Conservation (phyloP, 2,888 invertebrate genomes). For the Himalopsyche anomala region DNA sequence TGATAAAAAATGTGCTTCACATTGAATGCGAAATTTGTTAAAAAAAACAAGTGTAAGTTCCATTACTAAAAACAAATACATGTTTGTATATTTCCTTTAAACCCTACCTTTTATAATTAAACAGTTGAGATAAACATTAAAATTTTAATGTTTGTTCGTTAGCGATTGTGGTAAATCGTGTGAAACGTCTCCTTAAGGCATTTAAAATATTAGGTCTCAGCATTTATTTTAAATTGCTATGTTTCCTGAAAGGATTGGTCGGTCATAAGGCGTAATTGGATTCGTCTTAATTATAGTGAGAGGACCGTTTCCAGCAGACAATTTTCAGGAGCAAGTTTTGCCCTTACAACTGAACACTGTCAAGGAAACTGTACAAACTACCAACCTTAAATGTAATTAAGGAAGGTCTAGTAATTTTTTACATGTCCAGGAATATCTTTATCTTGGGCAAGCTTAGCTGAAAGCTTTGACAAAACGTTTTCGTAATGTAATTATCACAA, state of each 20-base stretch:
- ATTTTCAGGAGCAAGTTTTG: slow-evolving; percentile 49
- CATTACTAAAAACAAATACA: too few species aligned
- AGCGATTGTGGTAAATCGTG: slow-evolving; percentile 44
- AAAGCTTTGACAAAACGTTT: slow-evolving; percentile 25
- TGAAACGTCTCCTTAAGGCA: slow-evolving; percentile 28
- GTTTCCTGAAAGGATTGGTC: slow-evolving; percentile 51
- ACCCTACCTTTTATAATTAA: slow-evolving; percentile 13
- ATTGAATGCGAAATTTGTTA: too few species aligned
- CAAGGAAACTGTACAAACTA: slow-evolving; percentile 41
- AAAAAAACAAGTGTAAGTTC: too few species aligned
- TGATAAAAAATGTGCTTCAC: too few species aligned
- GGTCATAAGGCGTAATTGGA: slow-evolving; percentile 60
- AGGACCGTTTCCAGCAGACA: slow-evolving; percentile 46
- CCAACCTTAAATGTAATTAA: slow-evolving; percentile 42
- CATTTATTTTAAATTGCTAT: slow-evolving; percentile 43
- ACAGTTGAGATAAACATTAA: background rate
- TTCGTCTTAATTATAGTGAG: slow-evolving; percentile 62
- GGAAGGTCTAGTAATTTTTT: slow-evolving; percentile 33
- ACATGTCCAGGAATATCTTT: slow-evolving; percentile 4
- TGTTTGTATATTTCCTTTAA: too few species aligned
- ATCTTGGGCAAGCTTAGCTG: background rate
- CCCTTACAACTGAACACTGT: slow-evolving; percentile 36
- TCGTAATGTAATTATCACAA: background rate
- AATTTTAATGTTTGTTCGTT: slow-evolving; percentile 29
- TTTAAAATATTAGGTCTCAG: slow-evolving; percentile 43